These are phyloP conservation scores for Chaetodon trifascialis DNA, from an alignment of 2,113 vertebrate genomes.

Conservation along the genomic window DNA sequence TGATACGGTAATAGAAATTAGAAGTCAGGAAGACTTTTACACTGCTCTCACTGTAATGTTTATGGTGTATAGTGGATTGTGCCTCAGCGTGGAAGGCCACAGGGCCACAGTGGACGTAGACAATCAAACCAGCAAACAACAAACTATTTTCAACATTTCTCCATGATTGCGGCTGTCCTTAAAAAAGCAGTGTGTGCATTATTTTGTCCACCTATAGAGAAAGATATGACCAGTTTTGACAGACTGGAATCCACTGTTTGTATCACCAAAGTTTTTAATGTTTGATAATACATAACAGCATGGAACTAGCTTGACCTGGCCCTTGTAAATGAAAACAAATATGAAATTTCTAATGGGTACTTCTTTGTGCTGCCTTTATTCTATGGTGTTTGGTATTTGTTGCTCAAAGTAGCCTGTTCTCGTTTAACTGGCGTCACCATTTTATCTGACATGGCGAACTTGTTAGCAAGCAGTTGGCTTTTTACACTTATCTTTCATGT, in stretches of 20 bases:
- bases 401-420: too few species aligned
- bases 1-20: constrained; percentile 41
- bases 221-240: background rate
- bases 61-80: background rate
- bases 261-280: background rate
- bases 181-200: background rate
- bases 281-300: background rate
- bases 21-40: background rate
- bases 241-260: background rate
- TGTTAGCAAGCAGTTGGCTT: background rate
- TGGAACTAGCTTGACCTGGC: background rate
- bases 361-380: too few species aligned
- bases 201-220: background rate
- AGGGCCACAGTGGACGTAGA: background rate
- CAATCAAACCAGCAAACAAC: background rate
- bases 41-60: constrained; percentile 6
- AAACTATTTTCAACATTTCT: background rate
- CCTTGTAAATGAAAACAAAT: too few species aligned
- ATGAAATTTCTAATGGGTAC: too few species aligned
- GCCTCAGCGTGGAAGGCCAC: background rate
- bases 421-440: too few species aligned
- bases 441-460: background rate
- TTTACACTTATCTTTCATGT: background rate
- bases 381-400: background rate
- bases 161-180: background rate